Percentiles rank a stretch among this genome's conserved stretches.
Conservation (phyloP, 2,113 vertebrate species). For the Hoplias malabaricus region DNA sequence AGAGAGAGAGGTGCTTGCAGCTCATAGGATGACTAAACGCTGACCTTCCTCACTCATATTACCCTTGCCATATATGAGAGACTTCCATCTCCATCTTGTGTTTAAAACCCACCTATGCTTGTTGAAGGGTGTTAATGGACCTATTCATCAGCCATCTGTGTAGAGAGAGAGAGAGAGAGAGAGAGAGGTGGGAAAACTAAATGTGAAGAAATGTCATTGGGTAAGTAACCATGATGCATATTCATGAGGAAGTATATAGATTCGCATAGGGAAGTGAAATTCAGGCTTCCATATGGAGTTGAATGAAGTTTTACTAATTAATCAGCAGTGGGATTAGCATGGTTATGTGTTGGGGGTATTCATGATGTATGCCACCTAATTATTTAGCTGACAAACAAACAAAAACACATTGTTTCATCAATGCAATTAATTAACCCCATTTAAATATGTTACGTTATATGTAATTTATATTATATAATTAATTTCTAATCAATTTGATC, state of each 20-base stretch:
- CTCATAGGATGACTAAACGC: slow-evolving; percentile 43
- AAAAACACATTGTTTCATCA: no score
- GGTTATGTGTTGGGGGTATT: not conserved
- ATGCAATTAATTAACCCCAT: no score
- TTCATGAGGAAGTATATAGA: slow-evolving; percentile 21
- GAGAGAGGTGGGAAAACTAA: slow-evolving; percentile 21
- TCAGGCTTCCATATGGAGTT: slow-evolving; percentile 11
- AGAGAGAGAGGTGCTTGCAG: no score
- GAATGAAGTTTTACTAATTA: slow-evolving; percentile 20
- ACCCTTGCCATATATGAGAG: slow-evolving; percentile 48
- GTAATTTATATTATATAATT: no score
- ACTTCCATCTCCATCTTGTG: slow-evolving; percentile 48
- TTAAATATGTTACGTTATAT: no score
- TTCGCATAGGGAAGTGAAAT: slow-evolving; percentile 5
- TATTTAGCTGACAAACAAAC: no score
- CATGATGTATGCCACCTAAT: no score
- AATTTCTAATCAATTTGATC: no score
- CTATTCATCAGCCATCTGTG: slow-evolving; percentile 59
- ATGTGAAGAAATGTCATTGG: slow-evolving; percentile 51
- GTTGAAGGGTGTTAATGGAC: slow-evolving; percentile 59
- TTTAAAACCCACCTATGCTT: slow-evolving; percentile 56
- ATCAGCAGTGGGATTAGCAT: not conserved
- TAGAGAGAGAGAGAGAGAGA: slow-evolving; percentile 3
- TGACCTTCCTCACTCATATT: slow-evolving; percentile 55
- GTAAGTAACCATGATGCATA: slow-evolving; percentile 29